Evolutionary conservation across 2,888 invertebrate species (phyloP), one percentile per base, ranked within the genome.

Genomic region (Halictus ligatus): DNA sequence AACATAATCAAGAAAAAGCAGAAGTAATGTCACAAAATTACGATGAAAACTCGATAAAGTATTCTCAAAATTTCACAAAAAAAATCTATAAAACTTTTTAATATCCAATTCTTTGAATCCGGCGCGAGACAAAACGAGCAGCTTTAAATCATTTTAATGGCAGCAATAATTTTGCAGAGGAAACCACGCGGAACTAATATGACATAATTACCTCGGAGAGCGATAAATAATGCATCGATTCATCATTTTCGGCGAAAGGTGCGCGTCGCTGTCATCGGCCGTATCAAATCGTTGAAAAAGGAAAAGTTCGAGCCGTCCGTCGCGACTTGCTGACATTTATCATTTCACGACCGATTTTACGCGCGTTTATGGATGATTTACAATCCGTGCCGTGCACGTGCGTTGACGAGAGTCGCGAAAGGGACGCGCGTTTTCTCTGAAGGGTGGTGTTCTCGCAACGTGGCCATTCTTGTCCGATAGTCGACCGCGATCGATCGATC

Each of bases 401-500:
- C 43, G 0, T 3, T 7, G 3, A 10, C 60, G 10, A 5, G 12
- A 10, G 12, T 13, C 25, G 50, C 50, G 79, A 76, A 75, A 80
- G 80, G 35, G 25, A 43, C 50, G 84, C 8, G 54, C 8, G 54
- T 21, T 54, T 13, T 83, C 21, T 75, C 71, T 25, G 12, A 29
- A 75, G 60, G 82, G 75, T 78, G 75, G n/a, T n/a, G 4, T 35
- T 58, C 10, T 58, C 10, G 58, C 58, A 1, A 58, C 71, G 75
- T 72, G 58, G n/a, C 10, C 64, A 6, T 64, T 64, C 29, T 29
- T 64, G 64, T 29, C 29, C 64, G 64, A 64, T 25, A 12, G 67
- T 78, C 72, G 75, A 21, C 18, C 48, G 29, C 73, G 81, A 88
- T 88, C 88, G 88, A 88, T 88, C 88, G 88, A 88, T 88, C 88